phyloP scores from a whole-genome alignment of 2,888 invertebrate genomes.

The Monoplex corrugatus region DNA sequence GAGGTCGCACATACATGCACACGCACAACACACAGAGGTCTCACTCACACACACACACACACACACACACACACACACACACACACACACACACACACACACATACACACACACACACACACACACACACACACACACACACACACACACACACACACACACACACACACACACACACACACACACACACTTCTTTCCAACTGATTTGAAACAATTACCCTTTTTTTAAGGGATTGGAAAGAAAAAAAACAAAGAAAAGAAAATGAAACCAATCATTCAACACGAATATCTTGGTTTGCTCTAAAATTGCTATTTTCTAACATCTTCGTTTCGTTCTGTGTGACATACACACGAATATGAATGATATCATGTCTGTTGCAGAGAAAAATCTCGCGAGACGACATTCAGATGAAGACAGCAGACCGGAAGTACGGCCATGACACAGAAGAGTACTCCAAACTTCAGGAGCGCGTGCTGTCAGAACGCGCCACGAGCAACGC shows the following conservation, averaged over 20 bases:
- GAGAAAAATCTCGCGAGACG: slow-evolving; percentile 33
- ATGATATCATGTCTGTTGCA: background rate
- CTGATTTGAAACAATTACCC: too few relatives aligned
- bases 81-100: background rate
- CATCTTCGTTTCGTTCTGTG: background rate
- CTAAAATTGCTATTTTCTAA: background rate
- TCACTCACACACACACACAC: too few relatives aligned
- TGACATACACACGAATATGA: too few relatives aligned
- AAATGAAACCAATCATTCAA: too few relatives aligned
- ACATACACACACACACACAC: too few relatives aligned
- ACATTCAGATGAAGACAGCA: slow-evolving; percentile 23
- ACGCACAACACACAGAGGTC: too few relatives aligned
- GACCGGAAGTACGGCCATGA: slow-evolving; percentile 65
- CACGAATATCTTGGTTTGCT: too few relatives aligned
- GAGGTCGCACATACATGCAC: background rate
- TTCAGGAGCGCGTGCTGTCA: slow-evolving; percentile 63
- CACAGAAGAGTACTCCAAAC: slow-evolving; percentile 64
- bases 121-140: background rate
- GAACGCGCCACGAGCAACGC: slow-evolving; percentile 65
- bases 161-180: slow-evolving; percentile 28
- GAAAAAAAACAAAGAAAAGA: too few relatives aligned
- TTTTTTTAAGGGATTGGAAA: too few relatives aligned
- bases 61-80: background rate
- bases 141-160: slow-evolving; percentile 39
- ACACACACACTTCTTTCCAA: background rate